Conservation (phyloP, 1,140 invertebrate species). For the Rhopalosiphum padi region DNA sequence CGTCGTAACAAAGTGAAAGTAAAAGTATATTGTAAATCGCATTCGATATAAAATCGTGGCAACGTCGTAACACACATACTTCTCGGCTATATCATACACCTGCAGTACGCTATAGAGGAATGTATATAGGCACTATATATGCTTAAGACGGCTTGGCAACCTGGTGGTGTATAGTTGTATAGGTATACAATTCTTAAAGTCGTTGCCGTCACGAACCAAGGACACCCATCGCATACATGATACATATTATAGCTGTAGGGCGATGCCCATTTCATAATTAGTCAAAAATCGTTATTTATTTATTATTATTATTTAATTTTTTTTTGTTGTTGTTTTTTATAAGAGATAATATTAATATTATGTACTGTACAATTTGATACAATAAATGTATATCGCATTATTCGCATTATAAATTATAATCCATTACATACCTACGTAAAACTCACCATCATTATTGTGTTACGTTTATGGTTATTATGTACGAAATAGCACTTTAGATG, state of each 20-base stretch:
- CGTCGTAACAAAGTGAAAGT: constrained; percentile 44
- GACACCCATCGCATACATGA: constrained; percentile 12
- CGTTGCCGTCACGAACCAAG: constrained; percentile 46
- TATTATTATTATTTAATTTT: not conserved
- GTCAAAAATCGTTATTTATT: constrained; percentile 19
- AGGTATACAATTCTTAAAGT: constrained; percentile 38
- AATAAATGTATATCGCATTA: not conserved
- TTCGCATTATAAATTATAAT: not conserved
- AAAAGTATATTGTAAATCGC: constrained; percentile 43
- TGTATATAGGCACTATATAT: constrained; percentile 6
- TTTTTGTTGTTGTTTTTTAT: not conserved
- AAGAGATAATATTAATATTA: not conserved
- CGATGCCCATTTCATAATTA: constrained; percentile 42
- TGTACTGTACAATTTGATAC: not conserved
- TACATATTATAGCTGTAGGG: constrained; percentile 44
- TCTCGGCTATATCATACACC: not conserved
- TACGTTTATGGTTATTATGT: not conserved
- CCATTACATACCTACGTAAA: not conserved
- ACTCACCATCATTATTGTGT: not conserved
- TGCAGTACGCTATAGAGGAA: not conserved
- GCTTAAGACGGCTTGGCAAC: constrained; percentile 41
- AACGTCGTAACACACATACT: constrained; percentile 41
- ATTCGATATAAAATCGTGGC: constrained; percentile 35
- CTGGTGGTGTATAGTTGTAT: constrained; percentile 5
- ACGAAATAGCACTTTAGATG: not conserved